Conservation (phyloP, 2,888 invertebrate species). For the Rhingia rostrata region DNA sequence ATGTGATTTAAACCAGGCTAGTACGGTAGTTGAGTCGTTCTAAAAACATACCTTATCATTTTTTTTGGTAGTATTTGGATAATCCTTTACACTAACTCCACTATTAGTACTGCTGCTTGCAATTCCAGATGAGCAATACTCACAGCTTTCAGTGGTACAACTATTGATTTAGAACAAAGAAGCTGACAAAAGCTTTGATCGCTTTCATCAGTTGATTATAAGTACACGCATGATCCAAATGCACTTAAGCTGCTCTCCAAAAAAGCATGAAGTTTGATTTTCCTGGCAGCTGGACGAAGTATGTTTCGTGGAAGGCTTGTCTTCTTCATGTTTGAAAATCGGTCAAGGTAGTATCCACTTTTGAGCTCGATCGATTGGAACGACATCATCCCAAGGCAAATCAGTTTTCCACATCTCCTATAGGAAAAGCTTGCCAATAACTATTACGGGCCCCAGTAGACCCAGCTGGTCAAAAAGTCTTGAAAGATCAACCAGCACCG, state of each 20-base stretch:
- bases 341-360: slow-evolving; percentile 7
- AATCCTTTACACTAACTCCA: slow-evolving; percentile 17
- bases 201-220: too few relatives aligned
- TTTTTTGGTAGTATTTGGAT: too few relatives aligned
- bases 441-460: slow-evolving; percentile 6
- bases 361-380: slow-evolving; percentile 5
- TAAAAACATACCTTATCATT: slow-evolving; percentile 8
- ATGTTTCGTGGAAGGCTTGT: background rate
- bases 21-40: slow-evolving; percentile 22
- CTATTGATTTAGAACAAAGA: slow-evolving; percentile 22
- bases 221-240: slow-evolving; percentile 12
- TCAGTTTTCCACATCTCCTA: slow-evolving; percentile 24
- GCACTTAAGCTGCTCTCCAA: slow-evolving; percentile 19
- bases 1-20: slow-evolving; percentile 17
- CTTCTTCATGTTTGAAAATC: background rate
- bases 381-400: background rate
- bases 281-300: too few relatives aligned
- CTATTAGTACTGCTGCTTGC: slow-evolving; percentile 12
- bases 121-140: slow-evolving; percentile 15
- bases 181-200: background rate
- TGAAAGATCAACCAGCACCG: slow-evolving; percentile 19
- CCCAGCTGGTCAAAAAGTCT: slow-evolving; percentile 1
- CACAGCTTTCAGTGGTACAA: slow-evolving; percentile 9
- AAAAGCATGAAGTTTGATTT: slow-evolving; percentile 17
- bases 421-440: slow-evolving; percentile 15